Conservation (phyloP, 2,888 invertebrate species). For the Aspidiotus rigidus region DNA sequence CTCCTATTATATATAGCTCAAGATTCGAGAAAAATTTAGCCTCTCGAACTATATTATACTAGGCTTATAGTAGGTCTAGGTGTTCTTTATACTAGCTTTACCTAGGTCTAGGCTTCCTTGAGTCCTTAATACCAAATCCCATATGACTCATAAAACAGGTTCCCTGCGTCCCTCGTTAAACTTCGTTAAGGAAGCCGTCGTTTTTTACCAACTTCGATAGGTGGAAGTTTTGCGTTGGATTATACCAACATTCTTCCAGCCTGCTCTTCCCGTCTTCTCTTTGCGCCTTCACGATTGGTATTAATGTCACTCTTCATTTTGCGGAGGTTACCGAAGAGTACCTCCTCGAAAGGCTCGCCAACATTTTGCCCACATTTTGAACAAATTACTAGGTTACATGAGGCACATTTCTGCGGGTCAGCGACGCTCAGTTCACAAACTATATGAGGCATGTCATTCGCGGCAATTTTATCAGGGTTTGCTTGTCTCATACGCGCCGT, state of each 20-base stretch:
- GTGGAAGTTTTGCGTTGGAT: background rate
- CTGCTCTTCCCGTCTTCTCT: background rate
- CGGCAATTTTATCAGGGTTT: background rate
- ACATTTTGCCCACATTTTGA: background rate
- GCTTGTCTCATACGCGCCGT: background rate
- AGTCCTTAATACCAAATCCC: no score
- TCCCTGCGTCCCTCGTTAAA: no score
- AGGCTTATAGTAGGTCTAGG: no score
- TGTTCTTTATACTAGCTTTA: no score
- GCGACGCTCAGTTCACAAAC: background rate
- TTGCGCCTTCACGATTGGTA: constrained; percentile 3
- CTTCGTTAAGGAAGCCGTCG: no score
- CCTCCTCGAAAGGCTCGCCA: background rate
- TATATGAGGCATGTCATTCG: background rate
- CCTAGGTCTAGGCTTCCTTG: no score
- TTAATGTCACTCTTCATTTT: background rate
- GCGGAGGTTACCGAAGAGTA: background rate
- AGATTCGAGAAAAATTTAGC: no score
- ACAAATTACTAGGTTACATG: background rate
- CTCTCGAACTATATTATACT: no score
- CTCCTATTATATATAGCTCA: no score
- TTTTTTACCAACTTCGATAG: background rate
- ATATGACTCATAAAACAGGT: no score
- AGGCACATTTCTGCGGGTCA: constrained; percentile 1
- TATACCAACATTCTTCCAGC: background rate